Base-by-base conservation (phyloP, 2,888 invertebrate species). In the Drosophila diplacantha region DNA sequence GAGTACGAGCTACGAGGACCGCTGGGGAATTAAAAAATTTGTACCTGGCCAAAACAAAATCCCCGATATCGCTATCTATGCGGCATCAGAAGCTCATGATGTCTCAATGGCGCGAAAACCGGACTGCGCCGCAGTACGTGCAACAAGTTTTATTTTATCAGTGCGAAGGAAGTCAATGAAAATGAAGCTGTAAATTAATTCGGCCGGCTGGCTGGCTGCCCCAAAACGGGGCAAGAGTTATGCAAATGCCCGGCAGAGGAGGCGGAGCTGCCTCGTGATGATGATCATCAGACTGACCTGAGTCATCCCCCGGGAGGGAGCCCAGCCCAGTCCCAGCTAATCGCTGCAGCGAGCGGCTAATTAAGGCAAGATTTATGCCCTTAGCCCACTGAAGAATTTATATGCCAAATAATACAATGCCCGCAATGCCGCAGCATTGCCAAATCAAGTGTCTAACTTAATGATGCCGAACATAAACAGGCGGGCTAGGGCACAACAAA, bases 361-460 rank as follows among this genome's bases (percentile, higher is more conserved):
- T 78, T 83, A 78, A 80, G 73, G 51, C 61, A 66, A 81, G 75
- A 79, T 79, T 83, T 81, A 79, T 83, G 69, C 69, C 58, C 69
- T 70, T 65, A 60, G 57, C 58, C 65, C 60, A 68, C 56, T 69
- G 58, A 51, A 55, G 69, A 77, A 80, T 83, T 64, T 83, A 68
- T 78, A 81, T 76, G 75, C 71, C 80, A 79, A 83, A 81, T 80
- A 79, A 82, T 79, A 80, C 81, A 78, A 81, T 54, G 51, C 76
- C 38, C 72, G 22, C 32, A 31, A 46, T 46, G 39, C 65, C 61
- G 56, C 66, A 54, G 73, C 41, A 81, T 81, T 81, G 84, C 84
- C 77, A 81, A 81, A 81, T 81, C 82, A 81, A 81, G 76, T 80
- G 82, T 79, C 76, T 83, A 64, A 81, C 72, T 80, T 80, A 81